Base-by-base conservation (phyloP, 2,888 invertebrate species). In the Nomada flava region DNA sequence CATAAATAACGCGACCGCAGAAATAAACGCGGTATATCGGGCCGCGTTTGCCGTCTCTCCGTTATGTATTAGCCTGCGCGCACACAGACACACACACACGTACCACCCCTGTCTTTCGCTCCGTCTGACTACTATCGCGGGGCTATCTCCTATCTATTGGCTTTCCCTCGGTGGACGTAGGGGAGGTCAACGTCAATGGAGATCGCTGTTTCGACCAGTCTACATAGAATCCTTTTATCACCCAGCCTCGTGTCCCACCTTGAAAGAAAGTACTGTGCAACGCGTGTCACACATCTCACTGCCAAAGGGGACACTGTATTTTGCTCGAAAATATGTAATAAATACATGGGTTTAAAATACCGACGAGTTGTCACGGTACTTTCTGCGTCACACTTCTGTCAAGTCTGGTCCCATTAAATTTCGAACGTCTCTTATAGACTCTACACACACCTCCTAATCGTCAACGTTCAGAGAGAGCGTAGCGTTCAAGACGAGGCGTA, bases 1-100 rank as follows among this genome's bases (percentile, higher is more conserved):
- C 90, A 88, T 91, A 91, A 92, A 91, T 91, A 91, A 85, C 90
- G 86, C 87, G 82, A 73, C 79, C 72, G 86, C 90, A 92, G 89
- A 92, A 91, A 91, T 92, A 91, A 90, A 88, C 89, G 89, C 89
- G 60, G 87, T 90, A 90, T 47, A 47, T 91, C 91, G 57, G 76
- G 64, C 64, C 11, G 7, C n/a, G n/a, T 3, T 20, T 29, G 52
- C 36, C 67, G 20, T 20, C 29, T 68, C 84, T 70, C 79, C 67
- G 71, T 76, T 86, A 87, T 69, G 69, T 89, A 90, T 90, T 89
- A 89, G 84, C 89, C 87, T 88, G 86, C 87, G 86, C 82, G 79
- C 64, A 26, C 26, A 26, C 26, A 69, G 68, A 42, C 47, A 13
- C 15, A 36, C 20, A 50, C 50, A 50, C 18, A 18, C 13, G 18